Conservation (phyloP, 2,113 vertebrate genomes). For the Raja brachyura region DNA sequence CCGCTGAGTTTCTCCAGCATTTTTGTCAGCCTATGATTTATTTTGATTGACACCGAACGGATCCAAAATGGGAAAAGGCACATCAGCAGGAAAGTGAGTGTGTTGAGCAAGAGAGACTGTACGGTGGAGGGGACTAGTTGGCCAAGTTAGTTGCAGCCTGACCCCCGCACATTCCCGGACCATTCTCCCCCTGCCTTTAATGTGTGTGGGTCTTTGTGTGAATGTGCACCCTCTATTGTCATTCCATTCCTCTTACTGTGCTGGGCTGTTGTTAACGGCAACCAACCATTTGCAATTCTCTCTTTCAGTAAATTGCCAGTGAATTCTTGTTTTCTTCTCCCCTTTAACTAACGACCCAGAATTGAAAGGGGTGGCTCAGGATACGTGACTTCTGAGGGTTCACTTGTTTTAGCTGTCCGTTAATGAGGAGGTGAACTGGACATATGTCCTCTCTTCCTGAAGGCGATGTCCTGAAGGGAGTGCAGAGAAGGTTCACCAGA, state of each 20-base stretch:
- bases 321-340: background rate
- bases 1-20: too few relatives aligned
- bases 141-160: background rate
- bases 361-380: background rate
- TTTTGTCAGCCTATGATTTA: too few relatives aligned
- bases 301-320: background rate
- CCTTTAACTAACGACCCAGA: background rate
- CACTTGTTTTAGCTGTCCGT: background rate
- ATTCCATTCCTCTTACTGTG: background rate
- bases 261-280: background rate
- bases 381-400: background rate
- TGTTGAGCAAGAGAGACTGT: background rate
- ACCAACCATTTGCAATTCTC: background rate
- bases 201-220: background rate
- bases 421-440: background rate
- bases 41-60: background rate
- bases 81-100: background rate
- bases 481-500: too few relatives aligned
- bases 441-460: too few relatives aligned
- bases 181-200: too few relatives aligned
- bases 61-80: background rate
- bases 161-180: too few relatives aligned
- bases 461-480: too few relatives aligned
- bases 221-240: background rate
- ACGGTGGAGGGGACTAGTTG: background rate